A percentile compares a stretch with the other conserved stretches of the same genome.
These are phyloP conservation scores for Drosophila aff. DNA, from an alignment of 1,140 invertebrate genomes.

Conservation along the genomic window DNA sequence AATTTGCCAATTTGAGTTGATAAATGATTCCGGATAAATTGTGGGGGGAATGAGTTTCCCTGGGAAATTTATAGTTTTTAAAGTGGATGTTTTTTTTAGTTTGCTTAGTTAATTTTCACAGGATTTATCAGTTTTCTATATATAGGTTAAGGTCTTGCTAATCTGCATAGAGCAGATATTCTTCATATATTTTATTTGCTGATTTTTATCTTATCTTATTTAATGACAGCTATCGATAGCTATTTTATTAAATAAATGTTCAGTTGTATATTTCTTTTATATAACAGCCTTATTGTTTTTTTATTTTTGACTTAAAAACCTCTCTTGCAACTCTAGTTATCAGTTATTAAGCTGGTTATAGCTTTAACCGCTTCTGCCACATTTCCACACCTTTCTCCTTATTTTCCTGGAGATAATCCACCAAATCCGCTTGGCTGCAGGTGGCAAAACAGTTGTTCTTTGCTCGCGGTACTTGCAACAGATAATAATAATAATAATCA, in stretches of 20 bases:
- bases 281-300: neutral
- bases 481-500: slow-evolving; percentile 23
- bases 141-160: neutral
- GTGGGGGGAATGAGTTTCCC: neutral
- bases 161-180: neutral
- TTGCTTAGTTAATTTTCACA: neutral
- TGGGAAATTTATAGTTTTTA: neutral
- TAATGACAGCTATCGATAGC: neutral
- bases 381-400: neutral
- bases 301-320: neutral
- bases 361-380: neutral
- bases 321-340: neutral
- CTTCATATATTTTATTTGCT: neutral
- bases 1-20: slow-evolving; percentile 35
- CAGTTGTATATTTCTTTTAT: neutral
- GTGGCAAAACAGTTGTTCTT: slow-evolving; percentile 20
- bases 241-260: neutral
- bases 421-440: slow-evolving; percentile 11
- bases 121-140: neutral
- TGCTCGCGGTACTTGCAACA: slow-evolving; percentile 8
- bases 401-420: slow-evolving; percentile 13
- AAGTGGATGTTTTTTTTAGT: neutral
- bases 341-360: neutral
- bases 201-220: slow-evolving; percentile 14
- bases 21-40: slow-evolving; percentile 7